Percentiles rank a stretch among this genome's conserved stretches.
Evolutionary conservation across 2,113 vertebrate species (phyloP).

Genomic region (Macaca fascicularis): T2T-MFA8v1.1 NC_088389.1:94888001-94888500

Average conservation of each 20-base stretch:
- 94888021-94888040: not conserved
- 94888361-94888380: constrained; percentile 55
- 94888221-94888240: not conserved
- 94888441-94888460: constrained; percentile 63
- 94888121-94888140: not conserved
- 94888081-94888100: not conserved
- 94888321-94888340: constrained; percentile 14
- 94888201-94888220: not conserved
- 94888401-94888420: constrained; percentile 63
- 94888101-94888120: not conserved
- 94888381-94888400: constrained; percentile 59
- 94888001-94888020: not conserved
- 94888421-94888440: constrained; percentile 70
- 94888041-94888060: not conserved
- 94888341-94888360: constrained; percentile 58
- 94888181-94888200: not conserved
- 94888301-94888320: constrained; percentile 6
- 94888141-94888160: not conserved
- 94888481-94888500: constrained; percentile 65
- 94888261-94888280: not conserved
- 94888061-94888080: not conserved
- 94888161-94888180: not conserved
- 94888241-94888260: not conserved
- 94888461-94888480: constrained; percentile 71
- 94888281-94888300: not conserved